Conservation (phyloP, 2,888 invertebrate species). For the Mimachlamys varia region DNA sequence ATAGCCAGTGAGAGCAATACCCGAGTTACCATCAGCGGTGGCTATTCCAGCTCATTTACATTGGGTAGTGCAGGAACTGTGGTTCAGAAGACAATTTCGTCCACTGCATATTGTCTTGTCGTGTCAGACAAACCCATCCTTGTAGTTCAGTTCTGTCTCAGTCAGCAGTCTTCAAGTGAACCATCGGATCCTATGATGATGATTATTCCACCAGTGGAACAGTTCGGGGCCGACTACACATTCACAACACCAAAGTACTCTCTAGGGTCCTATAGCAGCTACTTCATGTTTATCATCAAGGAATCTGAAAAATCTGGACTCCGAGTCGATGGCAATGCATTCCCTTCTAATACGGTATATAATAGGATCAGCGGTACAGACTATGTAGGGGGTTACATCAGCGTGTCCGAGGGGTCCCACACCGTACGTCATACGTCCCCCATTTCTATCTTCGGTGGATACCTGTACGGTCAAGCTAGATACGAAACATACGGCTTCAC, state of each 20-base stretch:
- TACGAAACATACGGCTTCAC: slow-evolving; percentile 70
- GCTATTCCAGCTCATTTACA: slow-evolving; percentile 50
- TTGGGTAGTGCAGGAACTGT: slow-evolving; percentile 46
- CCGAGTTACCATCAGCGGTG: slow-evolving; percentile 42
- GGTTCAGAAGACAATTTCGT: slow-evolving; percentile 46
- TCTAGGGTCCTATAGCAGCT: slow-evolving; percentile 54
- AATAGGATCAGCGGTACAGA: slow-evolving; percentile 54
- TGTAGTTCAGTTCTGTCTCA: slow-evolving; percentile 56
- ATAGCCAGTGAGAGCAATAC: slow-evolving; percentile 61
- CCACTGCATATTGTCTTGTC: slow-evolving; percentile 42
- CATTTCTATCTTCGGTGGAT: slow-evolving; percentile 67
- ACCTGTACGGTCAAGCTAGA: slow-evolving; percentile 69
- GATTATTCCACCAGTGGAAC: slow-evolving; percentile 65
- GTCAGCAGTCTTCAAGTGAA: slow-evolving; percentile 53
- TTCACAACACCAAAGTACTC: slow-evolving; percentile 65
- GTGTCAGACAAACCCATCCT: slow-evolving; percentile 52
- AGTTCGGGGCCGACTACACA: slow-evolving; percentile 64
- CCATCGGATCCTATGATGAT: slow-evolving; percentile 69
- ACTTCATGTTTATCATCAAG: slow-evolving; percentile 59
- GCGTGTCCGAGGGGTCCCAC: slow-evolving; percentile 61
- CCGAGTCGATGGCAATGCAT: slow-evolving; percentile 47
- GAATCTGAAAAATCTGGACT: slow-evolving; percentile 55
- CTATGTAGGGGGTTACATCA: slow-evolving; percentile 57
- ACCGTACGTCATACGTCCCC: slow-evolving; percentile 62
- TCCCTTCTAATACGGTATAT: slow-evolving; percentile 46